Percentiles rank a stretch among this genome's conserved stretches.
Conservation (phyloP, 2,797 vertebrate genomes). For the Sardinella longiceps region DNA sequence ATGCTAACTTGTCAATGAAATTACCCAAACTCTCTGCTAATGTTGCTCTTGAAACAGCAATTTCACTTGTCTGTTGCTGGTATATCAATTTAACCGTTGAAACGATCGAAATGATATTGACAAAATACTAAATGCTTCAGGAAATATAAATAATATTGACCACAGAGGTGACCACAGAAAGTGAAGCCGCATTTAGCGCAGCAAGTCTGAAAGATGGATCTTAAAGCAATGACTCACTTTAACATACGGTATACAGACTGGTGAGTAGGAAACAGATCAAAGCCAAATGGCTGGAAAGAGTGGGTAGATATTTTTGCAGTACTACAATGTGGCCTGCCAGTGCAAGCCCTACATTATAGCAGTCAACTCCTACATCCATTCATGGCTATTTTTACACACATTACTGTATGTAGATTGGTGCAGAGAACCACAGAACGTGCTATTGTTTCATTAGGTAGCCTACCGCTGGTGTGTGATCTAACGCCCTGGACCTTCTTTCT, state of each 20-base stretch:
- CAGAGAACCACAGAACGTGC: background rate
- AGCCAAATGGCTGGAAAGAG: constrained; percentile 20
- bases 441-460: background rate
- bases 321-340: constrained; percentile 11
- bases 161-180: constrained; percentile 22
- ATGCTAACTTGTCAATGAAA: background rate
- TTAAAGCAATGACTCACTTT: constrained; percentile 20
- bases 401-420: background rate
- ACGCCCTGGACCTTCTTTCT: background rate
- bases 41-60: background rate
- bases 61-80: no score
- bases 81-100: background rate
- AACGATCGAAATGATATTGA: background rate
- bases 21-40: background rate
- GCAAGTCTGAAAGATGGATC: background rate
- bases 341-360: background rate
- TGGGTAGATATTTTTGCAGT: constrained; percentile 4
- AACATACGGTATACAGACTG: background rate
- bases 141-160: background rate
- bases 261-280: constrained; percentile 21
- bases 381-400: constrained; percentile 2
- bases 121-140: background rate
- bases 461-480: background rate
- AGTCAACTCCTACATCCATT: constrained; percentile 19
- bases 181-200: background rate